phyloP scores from a whole-genome alignment of 92 coral and sea anemone genomes.

The Phenganax marumi region DNA sequence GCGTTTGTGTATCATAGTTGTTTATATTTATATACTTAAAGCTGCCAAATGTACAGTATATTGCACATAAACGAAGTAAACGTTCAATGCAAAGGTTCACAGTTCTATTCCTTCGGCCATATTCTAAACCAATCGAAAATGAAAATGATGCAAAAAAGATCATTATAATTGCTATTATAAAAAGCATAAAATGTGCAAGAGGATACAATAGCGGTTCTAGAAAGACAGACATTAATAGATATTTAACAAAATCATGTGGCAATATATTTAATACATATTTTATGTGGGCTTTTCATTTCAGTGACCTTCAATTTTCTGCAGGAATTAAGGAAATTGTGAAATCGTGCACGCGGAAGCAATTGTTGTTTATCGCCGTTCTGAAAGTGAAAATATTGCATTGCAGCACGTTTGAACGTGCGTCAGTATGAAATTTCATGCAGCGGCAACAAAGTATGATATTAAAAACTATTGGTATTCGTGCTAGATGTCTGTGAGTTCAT shows the following conservation, averaged over 20 bases:
- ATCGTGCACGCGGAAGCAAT: not conserved
- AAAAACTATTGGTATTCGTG: not conserved
- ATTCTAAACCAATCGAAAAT: too few species aligned
- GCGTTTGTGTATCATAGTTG: not conserved
- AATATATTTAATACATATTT: too few species aligned
- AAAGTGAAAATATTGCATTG: not conserved
- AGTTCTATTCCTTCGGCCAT: too few species aligned
- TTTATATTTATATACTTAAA: conserved; percentile 6
- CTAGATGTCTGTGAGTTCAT: not conserved
- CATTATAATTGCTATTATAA: too few species aligned
- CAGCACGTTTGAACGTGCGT: not conserved
- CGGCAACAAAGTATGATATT: not conserved
- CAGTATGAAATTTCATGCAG: not conserved
- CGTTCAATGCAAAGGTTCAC: not conserved
- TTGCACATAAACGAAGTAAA: not conserved
- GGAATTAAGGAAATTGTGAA: too few species aligned
- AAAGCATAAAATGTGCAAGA: not conserved
- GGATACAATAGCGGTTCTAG: not conserved
- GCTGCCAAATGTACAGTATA: not conserved
- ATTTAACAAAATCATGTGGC: too few species aligned
- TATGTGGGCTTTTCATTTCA: too few species aligned
- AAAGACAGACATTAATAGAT: too few species aligned
- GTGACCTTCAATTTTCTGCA: too few species aligned
- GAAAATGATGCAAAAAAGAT: too few species aligned
- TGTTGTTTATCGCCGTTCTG: not conserved